These are phyloP conservation scores for Rotaria magnacalcarata DNA, from an alignment of 2,888 invertebrate species.

Conservation along the genomic window DNA sequence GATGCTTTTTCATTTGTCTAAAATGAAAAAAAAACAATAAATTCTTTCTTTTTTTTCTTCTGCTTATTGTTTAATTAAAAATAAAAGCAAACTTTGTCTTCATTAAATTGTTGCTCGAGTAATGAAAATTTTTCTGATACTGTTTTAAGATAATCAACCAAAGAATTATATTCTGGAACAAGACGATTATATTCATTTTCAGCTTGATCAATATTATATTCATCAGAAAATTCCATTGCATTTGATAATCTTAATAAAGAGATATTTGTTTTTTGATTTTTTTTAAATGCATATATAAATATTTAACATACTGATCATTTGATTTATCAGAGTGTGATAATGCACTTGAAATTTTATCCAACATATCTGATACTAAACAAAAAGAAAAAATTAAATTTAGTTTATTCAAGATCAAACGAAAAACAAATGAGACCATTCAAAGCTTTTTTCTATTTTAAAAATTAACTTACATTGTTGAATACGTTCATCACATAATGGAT, in stretches of 20 bases:
- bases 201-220: background rate
- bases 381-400: too few relatives aligned
- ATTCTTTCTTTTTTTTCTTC: too few relatives aligned
- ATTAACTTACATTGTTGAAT: background rate
- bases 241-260: background rate
- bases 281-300: too few relatives aligned
- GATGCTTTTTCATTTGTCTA: background rate
- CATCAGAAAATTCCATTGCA: background rate
- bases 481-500: background rate
- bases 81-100: background rate
- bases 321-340: background rate
- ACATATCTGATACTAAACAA: background rate
- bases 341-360: background rate
- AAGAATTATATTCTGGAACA: background rate
- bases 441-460: too few relatives aligned
- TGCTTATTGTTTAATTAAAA: background rate
- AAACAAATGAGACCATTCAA: too few relatives aligned
- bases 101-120: background rate
- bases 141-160: background rate
- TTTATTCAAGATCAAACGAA: too few relatives aligned
- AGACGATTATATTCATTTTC: slow-evolving; percentile 9
- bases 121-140: background rate
- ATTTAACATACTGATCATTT: background rate
- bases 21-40: background rate
- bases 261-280: background rate